phyloP scores from a whole-genome alignment of 1,140 invertebrate genomes.

The Eumaeus atala region DNA sequence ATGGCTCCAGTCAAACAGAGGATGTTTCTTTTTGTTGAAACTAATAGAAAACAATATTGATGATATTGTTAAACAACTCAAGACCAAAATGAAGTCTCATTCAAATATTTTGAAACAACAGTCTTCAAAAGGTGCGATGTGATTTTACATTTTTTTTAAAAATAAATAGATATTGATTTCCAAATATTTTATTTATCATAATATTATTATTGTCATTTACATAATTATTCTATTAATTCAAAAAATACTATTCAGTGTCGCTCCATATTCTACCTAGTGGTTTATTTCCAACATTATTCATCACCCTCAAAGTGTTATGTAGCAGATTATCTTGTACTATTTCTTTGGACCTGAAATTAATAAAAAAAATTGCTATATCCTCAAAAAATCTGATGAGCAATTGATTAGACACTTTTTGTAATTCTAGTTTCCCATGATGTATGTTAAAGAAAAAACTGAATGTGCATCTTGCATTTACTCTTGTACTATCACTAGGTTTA shows the following conservation, averaged over 20 bases:
- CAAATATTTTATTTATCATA: slow-evolving; percentile 20
- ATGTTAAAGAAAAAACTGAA: too few species aligned
- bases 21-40: slow-evolving; percentile 66
- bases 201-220: slow-evolving; percentile 7
- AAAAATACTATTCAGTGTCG: slow-evolving; percentile 18
- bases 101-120: slow-evolving; percentile 50
- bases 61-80: slow-evolving; percentile 37
- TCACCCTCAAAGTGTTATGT: slow-evolving; percentile 43
- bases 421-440: too few species aligned
- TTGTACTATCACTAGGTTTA: too few species aligned
- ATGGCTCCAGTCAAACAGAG: slow-evolving; percentile 66
- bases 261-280: slow-evolving; percentile 61
- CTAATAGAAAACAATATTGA: slow-evolving; percentile 62
- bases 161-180: slow-evolving; percentile 35
- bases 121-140: slow-evolving; percentile 59
- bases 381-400: too few species aligned
- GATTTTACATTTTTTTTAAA: slow-evolving; percentile 51
- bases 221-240: slow-evolving; percentile 7
- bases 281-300: slow-evolving; percentile 48
- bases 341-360: slow-evolving; percentile 54
- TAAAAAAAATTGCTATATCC: too few species aligned
- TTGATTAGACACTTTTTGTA: too few species aligned
- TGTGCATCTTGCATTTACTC: too few species aligned
- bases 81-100: slow-evolving; percentile 44
- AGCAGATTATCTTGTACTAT: slow-evolving; percentile 72